Percentiles rank a stretch among this genome's conserved stretches.
These are phyloP conservation scores for Stenodema calcarata DNA, from an alignment of 2,888 invertebrate genomes.

Conservation along the genomic window DNA sequence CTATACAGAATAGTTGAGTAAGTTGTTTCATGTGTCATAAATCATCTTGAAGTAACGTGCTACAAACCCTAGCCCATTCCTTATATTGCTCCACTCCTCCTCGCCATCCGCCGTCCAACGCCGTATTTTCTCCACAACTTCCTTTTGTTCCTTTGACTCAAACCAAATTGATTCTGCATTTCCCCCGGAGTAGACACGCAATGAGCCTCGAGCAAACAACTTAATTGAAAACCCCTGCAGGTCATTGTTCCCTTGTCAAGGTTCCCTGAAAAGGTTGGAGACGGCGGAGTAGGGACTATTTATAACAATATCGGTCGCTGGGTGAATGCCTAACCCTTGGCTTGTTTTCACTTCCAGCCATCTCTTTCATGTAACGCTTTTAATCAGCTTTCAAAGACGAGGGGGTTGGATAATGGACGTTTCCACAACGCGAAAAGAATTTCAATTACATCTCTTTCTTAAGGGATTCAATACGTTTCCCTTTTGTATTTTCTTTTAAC, in stretches of 20 bases:
- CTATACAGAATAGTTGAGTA: neutral
- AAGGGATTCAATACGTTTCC: no score
- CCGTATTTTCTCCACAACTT: neutral
- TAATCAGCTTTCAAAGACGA: neutral
- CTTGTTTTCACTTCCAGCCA: neutral
- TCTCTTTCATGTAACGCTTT: neutral
- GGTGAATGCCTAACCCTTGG: neutral
- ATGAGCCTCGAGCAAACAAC: constrained; percentile 22
- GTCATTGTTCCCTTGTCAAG: constrained; percentile 13
- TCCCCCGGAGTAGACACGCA: neutral
- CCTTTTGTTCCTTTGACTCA: neutral
- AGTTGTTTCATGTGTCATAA: neutral
- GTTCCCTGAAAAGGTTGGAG: neutral
- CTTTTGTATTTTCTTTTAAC: no score
- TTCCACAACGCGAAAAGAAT: no score
- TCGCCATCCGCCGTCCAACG: neutral
- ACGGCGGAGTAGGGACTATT: neutral
- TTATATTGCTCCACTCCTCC: neutral
- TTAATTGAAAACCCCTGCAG: constrained; percentile 20
- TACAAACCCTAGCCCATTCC: neutral
- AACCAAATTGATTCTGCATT: neutral
- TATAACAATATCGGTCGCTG: neutral
- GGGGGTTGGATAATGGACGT: no score
- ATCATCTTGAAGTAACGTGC: neutral
- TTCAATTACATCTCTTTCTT: no score